Evolutionary conservation across 2,797 vertebrate species (phyloP).

Genomic region (Triplophysa yarkandensis): DNA sequence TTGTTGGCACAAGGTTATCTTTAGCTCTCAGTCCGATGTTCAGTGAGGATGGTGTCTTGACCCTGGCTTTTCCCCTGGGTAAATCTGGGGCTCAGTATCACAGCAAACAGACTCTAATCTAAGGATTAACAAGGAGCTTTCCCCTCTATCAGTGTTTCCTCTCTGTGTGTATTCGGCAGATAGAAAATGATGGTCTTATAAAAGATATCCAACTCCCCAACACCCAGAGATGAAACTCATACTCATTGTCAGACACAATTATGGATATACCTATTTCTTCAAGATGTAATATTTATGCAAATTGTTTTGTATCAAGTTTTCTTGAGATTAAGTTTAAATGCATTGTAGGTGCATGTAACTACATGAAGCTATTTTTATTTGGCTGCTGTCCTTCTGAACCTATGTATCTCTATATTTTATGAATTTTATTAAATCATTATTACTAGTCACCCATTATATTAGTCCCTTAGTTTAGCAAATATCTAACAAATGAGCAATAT

Average conservation of each 20-base stretch:
- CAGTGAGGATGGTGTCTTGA: slow-evolving; percentile 32
- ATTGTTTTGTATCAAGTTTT: too few species aligned
- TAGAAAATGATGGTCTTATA: slow-evolving; percentile 17
- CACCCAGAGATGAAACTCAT: neutral
- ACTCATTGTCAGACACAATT: neutral
- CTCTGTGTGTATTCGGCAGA: slow-evolving; percentile 32
- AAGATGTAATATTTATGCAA: too few species aligned
- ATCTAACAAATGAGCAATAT: too few species aligned
- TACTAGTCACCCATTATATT: too few species aligned
- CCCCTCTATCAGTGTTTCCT: slow-evolving; percentile 21
- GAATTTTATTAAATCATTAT: too few species aligned
- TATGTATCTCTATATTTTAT: too few species aligned
- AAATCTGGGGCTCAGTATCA: slow-evolving; percentile 51
- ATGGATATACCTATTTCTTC: neutral
- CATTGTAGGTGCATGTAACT: too few species aligned
- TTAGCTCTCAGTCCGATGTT: slow-evolving; percentile 7
- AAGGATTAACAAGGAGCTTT: slow-evolving; percentile 49
- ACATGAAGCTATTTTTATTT: too few species aligned
- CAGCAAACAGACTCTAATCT: slow-evolving; percentile 54
- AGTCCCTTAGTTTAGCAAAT: too few species aligned
- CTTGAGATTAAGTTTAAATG: too few species aligned
- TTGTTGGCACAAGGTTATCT: neutral
- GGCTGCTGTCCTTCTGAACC: too few species aligned
- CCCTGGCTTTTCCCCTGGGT: slow-evolving; percentile 38
- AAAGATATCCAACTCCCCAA: slow-evolving; percentile 4